Evolutionary conservation across 92 coral and sea anemone genomes (phyloP).

Genomic region (Epizoanthus fatuus): DNA sequence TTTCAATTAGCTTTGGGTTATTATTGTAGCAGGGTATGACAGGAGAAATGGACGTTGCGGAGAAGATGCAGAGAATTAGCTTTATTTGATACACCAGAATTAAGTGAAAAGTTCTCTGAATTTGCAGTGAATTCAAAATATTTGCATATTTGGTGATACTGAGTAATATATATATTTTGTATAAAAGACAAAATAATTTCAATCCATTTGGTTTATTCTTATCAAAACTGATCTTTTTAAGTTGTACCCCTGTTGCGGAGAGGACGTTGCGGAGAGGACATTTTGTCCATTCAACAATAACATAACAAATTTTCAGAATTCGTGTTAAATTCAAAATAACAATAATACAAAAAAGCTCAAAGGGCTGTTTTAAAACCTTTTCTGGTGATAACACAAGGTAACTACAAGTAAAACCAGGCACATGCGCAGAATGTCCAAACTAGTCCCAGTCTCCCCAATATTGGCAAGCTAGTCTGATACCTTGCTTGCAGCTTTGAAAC

Average conservation of each 20-base stretch:
- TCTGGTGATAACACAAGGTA: no score
- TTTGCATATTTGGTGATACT: conserved; percentile 5
- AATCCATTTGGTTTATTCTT: background rate
- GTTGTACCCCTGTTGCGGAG: background rate
- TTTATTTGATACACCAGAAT: conserved; percentile 23
- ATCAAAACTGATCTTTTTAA: conserved; percentile 9
- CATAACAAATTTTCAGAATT: no score
- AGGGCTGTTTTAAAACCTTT: no score
- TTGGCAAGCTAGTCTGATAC: no score
- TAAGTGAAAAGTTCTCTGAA: conserved; percentile 36
- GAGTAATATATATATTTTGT: conserved; percentile 21
- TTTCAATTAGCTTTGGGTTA: conserved; percentile 19
- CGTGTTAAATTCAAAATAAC: no score
- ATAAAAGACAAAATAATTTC: conserved; percentile 7
- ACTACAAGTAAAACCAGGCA: no score
- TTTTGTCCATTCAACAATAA: no score
- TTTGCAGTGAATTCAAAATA: conserved; percentile 12
- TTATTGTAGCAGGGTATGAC: background rate
- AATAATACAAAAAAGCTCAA: no score
- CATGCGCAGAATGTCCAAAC: no score
- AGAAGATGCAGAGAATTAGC: conserved; percentile 21
- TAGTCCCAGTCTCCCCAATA: no score
- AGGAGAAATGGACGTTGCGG: conserved; percentile 20
- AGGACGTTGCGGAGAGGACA: no score
- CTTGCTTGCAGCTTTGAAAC: no score